A percentile compares a stretch with the other conserved stretches of the same genome.
These are phyloP conservation scores for Oreochromis grahami DNA, from an alignment of 2,797 vertebrate genomes.

Conservation along the genomic window DNA sequence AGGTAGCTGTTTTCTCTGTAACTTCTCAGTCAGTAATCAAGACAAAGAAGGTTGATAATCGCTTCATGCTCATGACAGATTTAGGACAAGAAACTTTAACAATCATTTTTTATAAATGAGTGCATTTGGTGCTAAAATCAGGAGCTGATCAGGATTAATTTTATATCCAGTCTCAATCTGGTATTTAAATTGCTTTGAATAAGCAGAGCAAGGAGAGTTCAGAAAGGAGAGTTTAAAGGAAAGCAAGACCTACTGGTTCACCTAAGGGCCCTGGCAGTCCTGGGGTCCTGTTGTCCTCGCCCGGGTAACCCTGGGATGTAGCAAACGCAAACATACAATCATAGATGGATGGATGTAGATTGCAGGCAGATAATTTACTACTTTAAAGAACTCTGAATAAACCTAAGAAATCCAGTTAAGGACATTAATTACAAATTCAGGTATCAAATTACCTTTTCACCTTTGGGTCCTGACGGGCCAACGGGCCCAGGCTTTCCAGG, in stretches of 20 bases:
- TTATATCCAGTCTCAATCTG: neutral
- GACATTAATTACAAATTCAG: neutral
- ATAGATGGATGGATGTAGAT: neutral
- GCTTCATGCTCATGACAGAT: neutral
- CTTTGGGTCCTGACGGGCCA: conserved; percentile 89
- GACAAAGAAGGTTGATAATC: conserved; percentile 8
- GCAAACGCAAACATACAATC: conserved; percentile 20
- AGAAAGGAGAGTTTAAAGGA: conserved; percentile 72
- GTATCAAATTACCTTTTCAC: conserved; percentile 87
- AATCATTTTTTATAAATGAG: neutral
- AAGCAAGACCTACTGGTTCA: conserved; percentile 99
- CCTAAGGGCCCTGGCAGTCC: conserved; percentile 95
- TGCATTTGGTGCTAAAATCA: neutral
- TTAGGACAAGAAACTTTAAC: neutral
- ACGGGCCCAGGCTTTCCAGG: conserved; percentile 82
- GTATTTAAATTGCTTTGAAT: neutral
- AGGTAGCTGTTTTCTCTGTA: neutral
- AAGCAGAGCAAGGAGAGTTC: conserved; percentile 2
- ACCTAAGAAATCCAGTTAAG: neutral
- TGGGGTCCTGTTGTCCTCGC: conserved; percentile 85
- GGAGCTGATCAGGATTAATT: conserved; percentile 1
- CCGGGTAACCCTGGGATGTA: conserved; percentile 87
- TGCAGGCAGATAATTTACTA: neutral
- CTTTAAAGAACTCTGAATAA: neutral
- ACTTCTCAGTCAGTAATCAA: neutral